These are phyloP conservation scores for Andrena haemorrhoa DNA, from an alignment of 2,888 invertebrate species.

Conservation along the genomic window DNA sequence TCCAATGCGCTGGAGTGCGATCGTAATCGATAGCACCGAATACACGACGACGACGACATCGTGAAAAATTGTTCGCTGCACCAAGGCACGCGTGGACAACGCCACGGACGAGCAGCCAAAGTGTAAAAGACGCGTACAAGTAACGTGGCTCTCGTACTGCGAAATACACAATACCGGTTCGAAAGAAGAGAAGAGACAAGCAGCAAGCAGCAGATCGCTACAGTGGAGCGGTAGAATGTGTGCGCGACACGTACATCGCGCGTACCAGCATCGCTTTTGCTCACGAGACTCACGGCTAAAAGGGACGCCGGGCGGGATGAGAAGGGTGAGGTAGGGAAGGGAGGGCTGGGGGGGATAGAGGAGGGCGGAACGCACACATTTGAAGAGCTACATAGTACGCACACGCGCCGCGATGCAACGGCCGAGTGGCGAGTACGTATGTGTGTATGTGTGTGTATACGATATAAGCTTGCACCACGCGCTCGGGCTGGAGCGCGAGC, in stretches of 20 bases:
- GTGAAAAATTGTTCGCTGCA: no score
- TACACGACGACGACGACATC: neutral
- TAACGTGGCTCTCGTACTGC: slow-evolving; percentile 2
- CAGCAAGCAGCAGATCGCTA: slow-evolving; percentile 24
- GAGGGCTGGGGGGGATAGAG: neutral
- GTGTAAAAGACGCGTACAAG: slow-evolving; percentile 15
- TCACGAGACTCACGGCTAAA: slow-evolving; percentile 15
- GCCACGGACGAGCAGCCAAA: neutral
- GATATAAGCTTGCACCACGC: slow-evolving; percentile 27
- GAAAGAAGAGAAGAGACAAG: slow-evolving; percentile 14
- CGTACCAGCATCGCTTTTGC: slow-evolving; percentile 47
- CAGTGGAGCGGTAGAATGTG: slow-evolving; percentile 14
- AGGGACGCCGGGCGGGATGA: neutral
- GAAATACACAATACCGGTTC: slow-evolving; percentile 25
- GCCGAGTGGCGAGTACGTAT: slow-evolving; percentile 20
- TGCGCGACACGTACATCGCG: slow-evolving; percentile 20
- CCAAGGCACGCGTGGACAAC: neutral
- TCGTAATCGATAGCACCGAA: neutral
- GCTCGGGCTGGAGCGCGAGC: neutral
- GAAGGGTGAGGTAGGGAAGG: neutral
- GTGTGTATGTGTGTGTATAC: neutral
- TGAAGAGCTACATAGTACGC: slow-evolving; percentile 14
- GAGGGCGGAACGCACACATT: slow-evolving; percentile 15
- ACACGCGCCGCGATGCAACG: slow-evolving; percentile 27
- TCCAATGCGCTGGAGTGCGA: slow-evolving; percentile 23